phyloP scores from a whole-genome alignment of 2,113 vertebrate genomes.

The Climacteris rufus region DNA sequence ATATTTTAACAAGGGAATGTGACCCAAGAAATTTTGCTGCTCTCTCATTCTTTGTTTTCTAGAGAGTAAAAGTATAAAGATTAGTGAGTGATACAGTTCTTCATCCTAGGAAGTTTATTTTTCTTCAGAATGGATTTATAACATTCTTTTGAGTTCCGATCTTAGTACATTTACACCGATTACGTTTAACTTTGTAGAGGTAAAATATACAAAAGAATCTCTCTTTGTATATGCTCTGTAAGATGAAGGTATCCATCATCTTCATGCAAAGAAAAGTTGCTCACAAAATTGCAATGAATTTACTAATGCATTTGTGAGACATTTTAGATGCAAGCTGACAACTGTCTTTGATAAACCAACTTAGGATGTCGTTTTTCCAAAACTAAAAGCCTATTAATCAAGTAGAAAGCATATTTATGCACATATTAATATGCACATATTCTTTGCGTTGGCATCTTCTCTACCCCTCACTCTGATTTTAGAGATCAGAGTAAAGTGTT shows the following conservation, averaged over 20 bases:
- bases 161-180: neutral
- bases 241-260: neutral
- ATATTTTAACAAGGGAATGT: neutral
- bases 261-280: neutral
- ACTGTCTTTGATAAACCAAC: neutral
- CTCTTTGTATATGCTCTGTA: neutral
- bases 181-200: neutral
- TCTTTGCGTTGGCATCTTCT: neutral
- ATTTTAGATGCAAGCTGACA: neutral
- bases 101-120: neutral
- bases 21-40: neutral
- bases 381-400: neutral
- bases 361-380: neutral
- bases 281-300: neutral
- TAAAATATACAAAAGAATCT: neutral
- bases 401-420: neutral
- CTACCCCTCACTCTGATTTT: neutral
- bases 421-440: neutral
- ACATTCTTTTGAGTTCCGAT: neutral
- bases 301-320: neutral
- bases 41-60: neutral
- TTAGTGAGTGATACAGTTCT: neutral
- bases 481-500: neutral
- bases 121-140: neutral
- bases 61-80: neutral